Conservation (phyloP, 64 coral and sea anemone species). For the Pocillopora verrucosa region DNA sequence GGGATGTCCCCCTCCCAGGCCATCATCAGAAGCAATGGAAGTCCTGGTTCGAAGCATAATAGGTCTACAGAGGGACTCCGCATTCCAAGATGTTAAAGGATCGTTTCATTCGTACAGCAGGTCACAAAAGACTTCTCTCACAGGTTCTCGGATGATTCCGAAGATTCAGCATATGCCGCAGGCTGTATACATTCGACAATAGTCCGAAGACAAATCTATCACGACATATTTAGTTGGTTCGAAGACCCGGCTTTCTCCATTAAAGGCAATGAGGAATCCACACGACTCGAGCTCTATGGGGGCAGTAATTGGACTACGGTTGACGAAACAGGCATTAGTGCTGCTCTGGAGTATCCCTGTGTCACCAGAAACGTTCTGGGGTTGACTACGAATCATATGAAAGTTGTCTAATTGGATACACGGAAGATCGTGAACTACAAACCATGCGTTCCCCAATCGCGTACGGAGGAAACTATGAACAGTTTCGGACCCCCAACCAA, state of each 20-base stretch:
- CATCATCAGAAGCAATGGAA: not conserved
- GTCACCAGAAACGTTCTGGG: slow-evolving; percentile 32
- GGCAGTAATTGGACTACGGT: no score
- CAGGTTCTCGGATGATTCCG: slow-evolving; percentile 55
- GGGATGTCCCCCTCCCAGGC: slow-evolving; percentile 26
- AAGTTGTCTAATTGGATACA: no score
- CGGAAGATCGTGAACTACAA: no score
- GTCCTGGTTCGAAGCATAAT: slow-evolving; percentile 14
- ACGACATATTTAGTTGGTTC: no score
- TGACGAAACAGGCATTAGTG: no score
- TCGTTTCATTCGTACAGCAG: no score
- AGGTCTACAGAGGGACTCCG: not conserved
- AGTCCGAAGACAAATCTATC: slow-evolving; percentile 34
- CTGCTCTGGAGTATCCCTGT: no score
- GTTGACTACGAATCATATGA: slow-evolving; percentile 52
- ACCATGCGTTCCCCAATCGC: slow-evolving; percentile 58
- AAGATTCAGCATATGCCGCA: slow-evolving; percentile 47
- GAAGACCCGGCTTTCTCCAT: slow-evolving; percentile 50
- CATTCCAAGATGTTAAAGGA: slow-evolving; percentile 26
- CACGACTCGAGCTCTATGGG: slow-evolving; percentile 69
- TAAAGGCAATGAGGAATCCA: slow-evolving; percentile 57
- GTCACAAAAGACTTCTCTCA: no score
- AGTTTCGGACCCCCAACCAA: slow-evolving; percentile 61
- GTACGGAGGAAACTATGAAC: slow-evolving; percentile 76
- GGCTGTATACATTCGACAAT: slow-evolving; percentile 37